phyloP scores from a whole-genome alignment of 2,888 invertebrate genomes.

The Pogonocherus hispidulus region DNA sequence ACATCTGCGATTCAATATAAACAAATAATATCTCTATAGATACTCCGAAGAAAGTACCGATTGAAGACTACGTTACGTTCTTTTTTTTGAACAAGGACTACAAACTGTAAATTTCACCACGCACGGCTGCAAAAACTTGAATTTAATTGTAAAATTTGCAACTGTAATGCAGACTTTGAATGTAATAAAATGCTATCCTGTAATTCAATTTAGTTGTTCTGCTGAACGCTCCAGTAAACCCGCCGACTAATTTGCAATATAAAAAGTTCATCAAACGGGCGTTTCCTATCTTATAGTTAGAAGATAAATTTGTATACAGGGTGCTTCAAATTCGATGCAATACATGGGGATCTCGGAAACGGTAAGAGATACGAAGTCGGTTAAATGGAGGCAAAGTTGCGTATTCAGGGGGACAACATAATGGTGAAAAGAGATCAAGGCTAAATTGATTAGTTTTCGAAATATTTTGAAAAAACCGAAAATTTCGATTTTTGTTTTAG shows the following conservation, averaged over 20 bases:
- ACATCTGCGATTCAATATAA: background rate
- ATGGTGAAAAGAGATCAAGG: no score
- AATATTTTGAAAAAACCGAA: no score
- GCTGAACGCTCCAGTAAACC: background rate
- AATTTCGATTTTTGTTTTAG: no score
- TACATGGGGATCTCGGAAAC: no score
- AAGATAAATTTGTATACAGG: no score
- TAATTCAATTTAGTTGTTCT: background rate
- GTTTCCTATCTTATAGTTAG: no score
- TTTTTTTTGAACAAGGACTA: background rate
- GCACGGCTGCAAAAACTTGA: background rate
- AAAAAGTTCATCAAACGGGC: background rate
- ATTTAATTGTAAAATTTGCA: background rate
- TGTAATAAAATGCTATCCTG: background rate
- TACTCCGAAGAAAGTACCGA: background rate
- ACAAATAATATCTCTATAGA: background rate
- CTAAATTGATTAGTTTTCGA: no score
- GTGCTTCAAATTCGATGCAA: no score
- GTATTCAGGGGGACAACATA: no score
- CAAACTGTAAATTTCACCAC: background rate
- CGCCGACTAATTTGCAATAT: background rate
- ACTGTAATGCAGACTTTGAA: background rate
- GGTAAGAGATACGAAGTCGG: no score
- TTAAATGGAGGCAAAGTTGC: no score
- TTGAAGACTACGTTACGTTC: background rate